Conservation (phyloP, 2,113 vertebrate species). For the Macheiramphus alcinus region DNA sequence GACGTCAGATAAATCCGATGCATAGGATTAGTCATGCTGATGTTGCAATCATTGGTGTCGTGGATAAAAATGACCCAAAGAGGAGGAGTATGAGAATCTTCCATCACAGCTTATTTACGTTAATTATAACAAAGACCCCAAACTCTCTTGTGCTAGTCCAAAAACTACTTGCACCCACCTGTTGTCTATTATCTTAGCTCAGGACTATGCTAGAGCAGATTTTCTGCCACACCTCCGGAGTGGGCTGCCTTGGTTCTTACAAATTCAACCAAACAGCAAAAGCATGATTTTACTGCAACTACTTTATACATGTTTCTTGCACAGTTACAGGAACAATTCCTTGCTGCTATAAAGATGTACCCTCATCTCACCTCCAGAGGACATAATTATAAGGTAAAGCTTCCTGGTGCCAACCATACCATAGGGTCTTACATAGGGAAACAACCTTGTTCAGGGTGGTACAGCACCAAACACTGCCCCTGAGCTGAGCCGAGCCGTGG, state of each 20-base stretch:
- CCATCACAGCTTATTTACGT: not conserved
- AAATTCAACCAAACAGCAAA: not conserved
- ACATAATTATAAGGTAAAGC: not conserved
- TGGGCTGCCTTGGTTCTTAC: not conserved
- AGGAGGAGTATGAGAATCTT: not conserved
- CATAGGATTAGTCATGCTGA: not conserved
- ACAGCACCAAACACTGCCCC: not conserved
- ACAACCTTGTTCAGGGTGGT: not conserved
- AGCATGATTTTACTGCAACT: not conserved
- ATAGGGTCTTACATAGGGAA: not conserved
- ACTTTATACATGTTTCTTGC: not conserved
- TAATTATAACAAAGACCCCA: not conserved
- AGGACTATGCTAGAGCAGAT: not conserved
- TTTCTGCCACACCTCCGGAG: not conserved
- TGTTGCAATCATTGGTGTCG: slow-evolving; percentile 17
- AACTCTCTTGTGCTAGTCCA: not conserved
- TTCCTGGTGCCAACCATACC: not conserved
- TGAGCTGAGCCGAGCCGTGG: rapidly evolving
- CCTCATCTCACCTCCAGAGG: not conserved
- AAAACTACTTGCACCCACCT: not conserved
- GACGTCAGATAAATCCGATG: not conserved
- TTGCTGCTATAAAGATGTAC: not conserved
- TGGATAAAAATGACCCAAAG: not conserved
- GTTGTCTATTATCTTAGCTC: not conserved
- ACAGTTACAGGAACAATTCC: not conserved